Evolutionary conservation across 2,888 invertebrate species (phyloP).

Genomic region (Sinhomidia bicolor): DNA sequence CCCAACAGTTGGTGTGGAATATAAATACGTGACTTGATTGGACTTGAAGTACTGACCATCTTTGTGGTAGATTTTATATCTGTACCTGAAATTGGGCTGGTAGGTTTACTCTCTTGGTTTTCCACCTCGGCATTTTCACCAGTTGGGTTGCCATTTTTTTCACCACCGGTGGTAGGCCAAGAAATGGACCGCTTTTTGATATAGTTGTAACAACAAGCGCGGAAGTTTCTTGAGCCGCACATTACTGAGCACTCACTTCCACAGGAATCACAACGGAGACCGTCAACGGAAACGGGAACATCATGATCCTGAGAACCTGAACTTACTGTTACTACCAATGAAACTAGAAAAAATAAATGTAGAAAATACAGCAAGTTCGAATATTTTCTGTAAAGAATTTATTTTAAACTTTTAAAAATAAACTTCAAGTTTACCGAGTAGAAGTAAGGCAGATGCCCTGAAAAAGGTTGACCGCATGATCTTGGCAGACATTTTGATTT

Average conservation of each 20-base stretch:
- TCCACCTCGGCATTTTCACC: conserved; percentile 24
- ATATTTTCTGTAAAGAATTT: too few species aligned
- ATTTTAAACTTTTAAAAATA: too few species aligned
- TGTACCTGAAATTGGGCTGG: background rate
- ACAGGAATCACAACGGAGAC: conserved; percentile 87
- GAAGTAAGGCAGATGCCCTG: background rate
- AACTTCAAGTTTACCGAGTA: conserved; percentile 1
- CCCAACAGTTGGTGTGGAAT: background rate
- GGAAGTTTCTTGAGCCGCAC: conserved; percentile 87
- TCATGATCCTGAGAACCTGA: conserved; percentile 59
- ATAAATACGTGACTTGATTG: background rate
- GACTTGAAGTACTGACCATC: background rate
- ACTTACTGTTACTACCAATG: conserved; percentile 24
- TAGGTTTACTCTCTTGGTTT: conserved; percentile 17
- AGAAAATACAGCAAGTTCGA: background rate
- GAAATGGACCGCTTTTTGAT: conserved; percentile 83
- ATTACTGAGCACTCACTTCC: conserved; percentile 87
- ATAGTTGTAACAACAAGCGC: conserved; percentile 89
- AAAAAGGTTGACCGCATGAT: background rate
- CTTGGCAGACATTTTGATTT: background rate
- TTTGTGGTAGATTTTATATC: conserved; percentile 6
- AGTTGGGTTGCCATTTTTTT: background rate
- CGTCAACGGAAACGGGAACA: conserved; percentile 76
- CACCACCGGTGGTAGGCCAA: conserved; percentile 11
- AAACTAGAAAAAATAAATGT: conserved; percentile 22